Base-by-base conservation (phyloP, 2,113 vertebrate species). In the Ailurus styani region DNA sequence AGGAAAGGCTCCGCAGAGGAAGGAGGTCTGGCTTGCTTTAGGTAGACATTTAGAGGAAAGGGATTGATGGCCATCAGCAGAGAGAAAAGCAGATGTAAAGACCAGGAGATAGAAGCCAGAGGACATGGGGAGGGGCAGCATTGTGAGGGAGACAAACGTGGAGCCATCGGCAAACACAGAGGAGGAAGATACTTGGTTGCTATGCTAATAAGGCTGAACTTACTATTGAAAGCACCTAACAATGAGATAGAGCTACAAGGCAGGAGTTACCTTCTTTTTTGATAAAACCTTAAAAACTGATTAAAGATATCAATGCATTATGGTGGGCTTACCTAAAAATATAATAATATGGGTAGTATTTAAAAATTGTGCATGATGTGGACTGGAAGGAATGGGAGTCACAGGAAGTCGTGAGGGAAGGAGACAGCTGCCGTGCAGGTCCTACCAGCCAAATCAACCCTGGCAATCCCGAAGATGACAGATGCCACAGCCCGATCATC, bases 401-500 rank as follows among this genome's bases (percentile, higher is more conserved):
- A 6, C 34, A 27, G 87, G 68, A 89, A 84, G n/a, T 23, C 55
- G 42, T 31, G 55, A 91, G 47, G 60, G 78, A 95, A 96, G 45
- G 40, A 66, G 89, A 55, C 90, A 96, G 96, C 90, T 90, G 97
- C 90, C 57, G 85, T 3, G 0, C 75, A 45, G 87, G 90, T 55
- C 82, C 0, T 25, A 57, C 27, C 64, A 21, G 97, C 97, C 98
- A 98, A 95, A 68, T 52, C 89, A 87, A 34, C 78, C 70, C 97
- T 97, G 96, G 97, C 97, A 94, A 72, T 92, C 29, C 18, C 45
- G 57, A 87, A 42, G 18, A 8, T 79, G 96, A 87, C 97, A 97
- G 97, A 96, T 94, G 97, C 81, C 97, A 81, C 73, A 37, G 96
- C 92, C 95, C 50, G 94, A 95, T 87, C 93, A 75, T 40, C 92